A percentile compares a stretch with the other conserved stretches of the same genome.
Conservation (phyloP, 2,888 invertebrate genomes). For the Crematogaster levior region DNA sequence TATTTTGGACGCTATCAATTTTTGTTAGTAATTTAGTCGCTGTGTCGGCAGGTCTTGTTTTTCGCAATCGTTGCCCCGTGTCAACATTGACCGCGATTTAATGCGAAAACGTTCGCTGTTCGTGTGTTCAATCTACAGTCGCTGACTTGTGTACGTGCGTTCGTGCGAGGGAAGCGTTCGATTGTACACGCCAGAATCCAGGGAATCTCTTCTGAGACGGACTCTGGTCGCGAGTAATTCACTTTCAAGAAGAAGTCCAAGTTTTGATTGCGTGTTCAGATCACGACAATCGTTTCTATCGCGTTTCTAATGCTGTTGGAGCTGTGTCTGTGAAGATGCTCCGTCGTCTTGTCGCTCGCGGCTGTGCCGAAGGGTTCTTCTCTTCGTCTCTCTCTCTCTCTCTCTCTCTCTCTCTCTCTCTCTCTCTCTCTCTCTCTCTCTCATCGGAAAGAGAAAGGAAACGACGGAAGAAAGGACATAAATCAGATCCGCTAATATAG, state of each 20-base stretch:
- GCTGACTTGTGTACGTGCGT: background rate
- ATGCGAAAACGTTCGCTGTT: slow-evolving; percentile 1
- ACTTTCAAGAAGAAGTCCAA: slow-evolving; percentile 78
- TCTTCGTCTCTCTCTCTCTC: background rate
- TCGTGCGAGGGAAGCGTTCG: slow-evolving; percentile 45
- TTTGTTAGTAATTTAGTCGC: slow-evolving; percentile 10
- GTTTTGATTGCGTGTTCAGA: slow-evolving; percentile 77
- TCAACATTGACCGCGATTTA: slow-evolving; percentile 28
- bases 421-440: background rate
- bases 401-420: background rate
- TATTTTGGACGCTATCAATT: slow-evolving; percentile 1
- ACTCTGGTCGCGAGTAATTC: slow-evolving; percentile 69
- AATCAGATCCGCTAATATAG: slow-evolving; percentile 73
- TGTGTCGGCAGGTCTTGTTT: slow-evolving; percentile 12
- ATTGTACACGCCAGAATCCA: slow-evolving; percentile 50
- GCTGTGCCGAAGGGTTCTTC: slow-evolving; percentile 36
- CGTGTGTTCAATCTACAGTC: background rate
- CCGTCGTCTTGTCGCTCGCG: slow-evolving; percentile 48
- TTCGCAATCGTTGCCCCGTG: background rate
- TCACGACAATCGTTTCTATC: slow-evolving; percentile 75
- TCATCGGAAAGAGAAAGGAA: slow-evolving; percentile 59
- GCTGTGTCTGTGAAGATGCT: slow-evolving; percentile 64
- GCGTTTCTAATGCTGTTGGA: slow-evolving; percentile 69
- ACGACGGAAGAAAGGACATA: slow-evolving; percentile 67
- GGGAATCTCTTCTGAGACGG: slow-evolving; percentile 58